A percentile compares a stretch with the other conserved stretches of the same genome.
These are phyloP conservation scores for Paramuricea clavata DNA, from an alignment of 92 coral and sea anemone genomes.

Conservation along the genomic window DNA sequence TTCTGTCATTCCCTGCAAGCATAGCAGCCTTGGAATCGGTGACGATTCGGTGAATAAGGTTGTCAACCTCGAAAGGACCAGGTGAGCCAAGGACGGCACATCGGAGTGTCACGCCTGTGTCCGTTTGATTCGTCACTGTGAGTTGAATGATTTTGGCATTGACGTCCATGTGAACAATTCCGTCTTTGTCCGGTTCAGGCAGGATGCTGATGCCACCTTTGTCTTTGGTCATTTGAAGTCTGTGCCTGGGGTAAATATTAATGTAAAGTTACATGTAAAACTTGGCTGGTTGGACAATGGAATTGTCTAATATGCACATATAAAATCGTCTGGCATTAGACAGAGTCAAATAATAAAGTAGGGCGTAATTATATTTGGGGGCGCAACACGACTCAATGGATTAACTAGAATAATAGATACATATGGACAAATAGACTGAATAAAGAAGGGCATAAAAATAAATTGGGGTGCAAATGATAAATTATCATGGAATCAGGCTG, in stretches of 20 bases:
- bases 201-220: neutral
- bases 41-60: neutral
- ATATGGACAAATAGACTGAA: too few species aligned
- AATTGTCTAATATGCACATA: too few species aligned
- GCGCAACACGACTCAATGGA: too few species aligned
- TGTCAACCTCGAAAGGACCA: neutral
- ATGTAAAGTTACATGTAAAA: conserved; percentile 3
- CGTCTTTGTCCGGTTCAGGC: conserved; percentile 8
- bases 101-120: neutral
- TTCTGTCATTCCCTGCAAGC: neutral
- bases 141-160: conserved; percentile 23
- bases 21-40: neutral
- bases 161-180: conserved; percentile 20
- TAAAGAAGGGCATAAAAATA: too few species aligned
- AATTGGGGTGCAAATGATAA: too few species aligned
- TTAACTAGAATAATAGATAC: too few species aligned
- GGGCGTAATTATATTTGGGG: too few species aligned
- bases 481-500: too few species aligned
- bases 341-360: too few species aligned
- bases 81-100: conserved; percentile 5
- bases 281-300: too few species aligned
- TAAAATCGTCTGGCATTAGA: too few species aligned
- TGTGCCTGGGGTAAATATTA: neutral
- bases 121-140: neutral
- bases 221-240: neutral